Conservation (phyloP, 2,113 vertebrate species). For the Chaenocephalus aceratus region DNA sequence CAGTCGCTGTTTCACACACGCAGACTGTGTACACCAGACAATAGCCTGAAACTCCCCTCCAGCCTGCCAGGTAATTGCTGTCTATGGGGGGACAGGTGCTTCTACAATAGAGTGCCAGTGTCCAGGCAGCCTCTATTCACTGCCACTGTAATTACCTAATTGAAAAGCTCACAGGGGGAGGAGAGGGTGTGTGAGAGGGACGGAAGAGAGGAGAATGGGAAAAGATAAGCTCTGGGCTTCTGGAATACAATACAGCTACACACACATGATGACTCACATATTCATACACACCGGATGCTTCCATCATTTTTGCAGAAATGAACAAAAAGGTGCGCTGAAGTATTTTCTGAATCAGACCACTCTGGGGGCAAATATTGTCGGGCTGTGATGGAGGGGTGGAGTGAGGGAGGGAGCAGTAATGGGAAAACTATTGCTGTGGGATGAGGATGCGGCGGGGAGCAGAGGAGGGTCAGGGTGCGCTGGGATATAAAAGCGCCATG, state of each 20-base stretch:
- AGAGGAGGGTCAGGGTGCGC: conserved; percentile 40
- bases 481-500: conserved; percentile 55
- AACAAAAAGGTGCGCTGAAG: not conserved
- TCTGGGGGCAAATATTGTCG: conserved; percentile 59
- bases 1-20: conserved; percentile 18
- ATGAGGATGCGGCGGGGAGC: conserved; percentile 42
- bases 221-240: conserved; percentile 56
- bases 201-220: conserved; percentile 7
- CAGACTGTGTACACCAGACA: conserved; percentile 52
- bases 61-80: conserved; percentile 82
- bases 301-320: conserved; percentile 14
- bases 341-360: conserved; percentile 50
- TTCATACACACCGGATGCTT: not conserved
- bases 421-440: conserved; percentile 73
- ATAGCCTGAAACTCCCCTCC: conserved; percentile 72
- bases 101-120: conserved; percentile 76
- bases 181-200: conserved; percentile 1
- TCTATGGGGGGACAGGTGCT: conserved; percentile 80
- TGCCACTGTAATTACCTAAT: conserved; percentile 82
- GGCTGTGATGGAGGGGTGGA: conserved; percentile 48
- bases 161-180: conserved; percentile 76
- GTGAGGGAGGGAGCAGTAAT: conserved; percentile 59
- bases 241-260: conserved; percentile 38
- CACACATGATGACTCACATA: conserved; percentile 1
- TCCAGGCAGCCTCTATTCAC: conserved; percentile 77